Evolutionary conservation across 2,888 invertebrate species (phyloP).

Genomic region (Drosophila pseudotakahashii): DNA sequence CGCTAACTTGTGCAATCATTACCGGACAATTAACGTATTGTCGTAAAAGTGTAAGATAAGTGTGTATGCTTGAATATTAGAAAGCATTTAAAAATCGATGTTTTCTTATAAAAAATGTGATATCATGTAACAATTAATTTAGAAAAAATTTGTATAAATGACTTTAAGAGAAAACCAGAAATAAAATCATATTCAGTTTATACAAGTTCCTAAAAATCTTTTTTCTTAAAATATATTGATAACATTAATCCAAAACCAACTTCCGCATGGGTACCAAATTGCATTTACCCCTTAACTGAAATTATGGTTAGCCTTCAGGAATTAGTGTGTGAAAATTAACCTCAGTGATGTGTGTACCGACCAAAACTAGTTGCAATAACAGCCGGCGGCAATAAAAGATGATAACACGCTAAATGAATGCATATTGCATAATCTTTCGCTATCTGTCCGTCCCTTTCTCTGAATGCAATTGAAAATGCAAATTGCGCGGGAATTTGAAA

Average conservation of each 20-base stretch:
- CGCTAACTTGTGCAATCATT: conserved; percentile 21
- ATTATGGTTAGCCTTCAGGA: conserved; percentile 70
- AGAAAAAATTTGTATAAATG: too few relatives aligned
- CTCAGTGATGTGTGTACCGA: conserved; percentile 69
- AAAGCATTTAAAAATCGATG: background rate
- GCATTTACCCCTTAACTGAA: conserved; percentile 22
- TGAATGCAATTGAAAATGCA: conserved; percentile 64
- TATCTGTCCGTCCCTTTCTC: conserved; percentile 17
- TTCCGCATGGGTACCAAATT: conserved; percentile 15
- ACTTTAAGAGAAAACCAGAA: too few relatives aligned
- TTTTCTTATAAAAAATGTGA: background rate
- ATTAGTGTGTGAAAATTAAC: conserved; percentile 73
- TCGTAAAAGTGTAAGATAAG: conserved; percentile 22
- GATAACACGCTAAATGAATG: conserved; percentile 70
- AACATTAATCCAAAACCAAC: background rate
- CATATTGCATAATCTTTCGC: conserved; percentile 66
- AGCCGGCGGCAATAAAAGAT: conserved; percentile 44
- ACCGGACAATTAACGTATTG: conserved; percentile 34
- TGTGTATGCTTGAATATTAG: background rate
- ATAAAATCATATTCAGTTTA: background rate
- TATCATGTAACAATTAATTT: background rate
- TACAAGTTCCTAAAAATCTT: background rate
- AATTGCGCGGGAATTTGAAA: conserved; percentile 51
- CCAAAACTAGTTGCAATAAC: conserved; percentile 45
- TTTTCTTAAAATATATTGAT: too few relatives aligned